Conservation (phyloP, 2,888 invertebrate species). For the Elaeidobius kamerunicus region DNA sequence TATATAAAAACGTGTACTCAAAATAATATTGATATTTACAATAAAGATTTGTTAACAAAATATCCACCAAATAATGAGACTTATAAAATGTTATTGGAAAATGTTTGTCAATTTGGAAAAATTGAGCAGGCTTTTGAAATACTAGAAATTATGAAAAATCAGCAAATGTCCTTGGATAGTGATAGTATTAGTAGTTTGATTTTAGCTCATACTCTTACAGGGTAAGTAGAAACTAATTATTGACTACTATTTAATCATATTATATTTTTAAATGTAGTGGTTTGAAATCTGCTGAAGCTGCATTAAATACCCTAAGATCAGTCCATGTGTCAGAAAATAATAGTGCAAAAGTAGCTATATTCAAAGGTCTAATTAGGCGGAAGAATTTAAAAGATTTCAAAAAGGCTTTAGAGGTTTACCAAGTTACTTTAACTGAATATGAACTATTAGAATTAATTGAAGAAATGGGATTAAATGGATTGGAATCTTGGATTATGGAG, state of each 20-base stretch:
- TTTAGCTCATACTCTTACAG: constrained; percentile 56
- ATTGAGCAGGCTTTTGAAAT: constrained; percentile 56
- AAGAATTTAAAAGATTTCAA: constrained; percentile 46
- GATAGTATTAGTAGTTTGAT: constrained; percentile 59
- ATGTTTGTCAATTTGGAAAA: constrained; percentile 58
- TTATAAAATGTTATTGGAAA: constrained; percentile 57
- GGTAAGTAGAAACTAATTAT: constrained; percentile 45
- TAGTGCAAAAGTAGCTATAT: constrained; percentile 54
- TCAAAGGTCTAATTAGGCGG: constrained; percentile 54
- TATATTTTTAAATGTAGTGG: constrained; percentile 40
- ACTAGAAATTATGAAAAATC: constrained; percentile 59
- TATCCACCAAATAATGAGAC: constrained; percentile 54
- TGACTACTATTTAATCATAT: background rate
- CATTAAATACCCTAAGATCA: constrained; percentile 58
- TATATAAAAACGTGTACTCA: constrained; percentile 58
- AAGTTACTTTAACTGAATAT: constrained; percentile 39
- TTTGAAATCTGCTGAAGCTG: constrained; percentile 50
- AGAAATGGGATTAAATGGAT: constrained; percentile 46
- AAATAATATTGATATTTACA: constrained; percentile 53
- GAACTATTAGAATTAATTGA: constrained; percentile 50
- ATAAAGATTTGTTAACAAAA: constrained; percentile 50
- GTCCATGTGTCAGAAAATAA: constrained; percentile 52
- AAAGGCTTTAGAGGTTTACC: constrained; percentile 47
- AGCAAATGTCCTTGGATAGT: constrained; percentile 55
- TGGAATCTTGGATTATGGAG: constrained; percentile 24